Evolutionary conservation across 2,888 invertebrate species (phyloP).

Genomic region (Monochamus alternatus): DNA sequence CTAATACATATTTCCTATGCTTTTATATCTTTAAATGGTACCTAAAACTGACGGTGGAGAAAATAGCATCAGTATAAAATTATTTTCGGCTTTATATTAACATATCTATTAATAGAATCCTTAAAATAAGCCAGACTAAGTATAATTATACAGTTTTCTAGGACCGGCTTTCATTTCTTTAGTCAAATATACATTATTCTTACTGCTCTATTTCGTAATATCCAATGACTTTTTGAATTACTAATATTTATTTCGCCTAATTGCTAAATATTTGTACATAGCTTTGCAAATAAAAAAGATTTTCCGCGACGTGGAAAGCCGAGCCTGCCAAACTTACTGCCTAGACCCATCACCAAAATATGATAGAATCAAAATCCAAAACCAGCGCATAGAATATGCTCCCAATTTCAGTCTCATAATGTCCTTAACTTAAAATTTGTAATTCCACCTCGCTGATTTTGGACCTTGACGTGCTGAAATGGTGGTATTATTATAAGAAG

Average conservation of each 20-base stretch:
- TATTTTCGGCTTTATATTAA: neutral
- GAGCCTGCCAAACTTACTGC: neutral
- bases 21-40: conserved; percentile 7
- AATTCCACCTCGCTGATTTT: conserved; percentile 4
- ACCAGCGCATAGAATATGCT: neutral
- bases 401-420: neutral
- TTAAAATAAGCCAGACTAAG: conserved; percentile 27
- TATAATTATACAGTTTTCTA: conserved; percentile 22
- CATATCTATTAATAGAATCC: conserved; percentile 1
- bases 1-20: conserved; percentile 17
- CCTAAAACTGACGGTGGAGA: conserved; percentile 18
- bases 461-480: conserved; percentile 15
- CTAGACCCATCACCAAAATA: conserved; percentile 34
- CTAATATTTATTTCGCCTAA: too few species aligned
- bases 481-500: conserved; percentile 30
- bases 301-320: neutral
- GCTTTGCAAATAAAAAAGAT: too few species aligned
- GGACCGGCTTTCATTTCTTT: conserved; percentile 15
- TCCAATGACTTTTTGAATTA: too few species aligned
- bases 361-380: conserved; percentile 16
- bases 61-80: conserved; percentile 3
- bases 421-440: neutral
- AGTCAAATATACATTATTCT: neutral
- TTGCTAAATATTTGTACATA: too few species aligned
- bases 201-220: too few species aligned